These are phyloP conservation scores for Hemistola chrysoprasaria DNA, from an alignment of 2,888 invertebrate species.

Conservation along the genomic window DNA sequence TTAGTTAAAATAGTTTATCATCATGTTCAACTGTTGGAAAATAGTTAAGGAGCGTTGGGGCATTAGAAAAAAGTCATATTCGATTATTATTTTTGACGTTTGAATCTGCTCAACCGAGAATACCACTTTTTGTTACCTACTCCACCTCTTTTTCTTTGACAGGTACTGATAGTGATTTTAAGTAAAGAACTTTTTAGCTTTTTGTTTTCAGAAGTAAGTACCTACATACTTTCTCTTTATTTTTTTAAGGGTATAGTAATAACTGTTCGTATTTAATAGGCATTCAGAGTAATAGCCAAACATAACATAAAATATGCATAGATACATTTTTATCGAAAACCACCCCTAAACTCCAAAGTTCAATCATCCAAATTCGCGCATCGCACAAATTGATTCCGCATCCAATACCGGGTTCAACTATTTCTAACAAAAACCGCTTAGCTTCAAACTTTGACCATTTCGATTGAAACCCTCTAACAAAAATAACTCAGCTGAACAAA, in stretches of 20 bases:
- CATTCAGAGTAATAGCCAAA: too few relatives aligned
- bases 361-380: conserved; percentile 27
- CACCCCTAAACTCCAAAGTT: conserved; percentile 19
- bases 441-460: conserved; percentile 31
- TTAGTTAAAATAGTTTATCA: too few relatives aligned
- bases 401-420: conserved; percentile 42
- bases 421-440: conserved; percentile 56
- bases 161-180: too few relatives aligned
- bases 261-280: too few relatives aligned
- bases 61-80: conserved; percentile 48
- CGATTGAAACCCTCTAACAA: conserved; percentile 27
- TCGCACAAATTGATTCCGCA: conserved; percentile 39
- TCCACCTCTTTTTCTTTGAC: too few relatives aligned
- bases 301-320: too few relatives aligned
- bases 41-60: conserved; percentile 1
- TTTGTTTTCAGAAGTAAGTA: too few relatives aligned
- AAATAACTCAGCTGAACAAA: conserved; percentile 35
- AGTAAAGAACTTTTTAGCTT: too few relatives aligned
- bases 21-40: too few relatives aligned
- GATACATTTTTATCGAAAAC: too few relatives aligned
- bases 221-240: too few relatives aligned
- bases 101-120: conserved; percentile 27
- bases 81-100: conserved; percentile 57
- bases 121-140: conserved; percentile 7
- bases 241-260: too few relatives aligned